phyloP scores from a whole-genome alignment of 1,140 invertebrate species.

The Mamestra configurata region DNA sequence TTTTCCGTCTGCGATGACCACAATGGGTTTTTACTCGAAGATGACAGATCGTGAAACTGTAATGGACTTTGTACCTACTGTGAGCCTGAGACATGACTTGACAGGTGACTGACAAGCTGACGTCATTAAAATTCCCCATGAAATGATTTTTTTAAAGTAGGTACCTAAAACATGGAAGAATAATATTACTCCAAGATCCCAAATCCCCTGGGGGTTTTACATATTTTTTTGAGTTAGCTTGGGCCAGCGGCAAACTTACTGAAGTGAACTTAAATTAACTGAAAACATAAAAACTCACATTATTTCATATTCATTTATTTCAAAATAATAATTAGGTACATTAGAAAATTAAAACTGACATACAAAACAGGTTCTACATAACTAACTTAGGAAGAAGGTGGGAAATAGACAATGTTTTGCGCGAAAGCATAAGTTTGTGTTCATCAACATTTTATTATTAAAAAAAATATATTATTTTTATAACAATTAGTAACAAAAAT shows the following conservation, averaged over 20 bases:
- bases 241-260: background rate
- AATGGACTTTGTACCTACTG: background rate
- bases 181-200: no score
- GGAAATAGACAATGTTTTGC: constrained; percentile 46
- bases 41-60: background rate
- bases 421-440: constrained; percentile 23
- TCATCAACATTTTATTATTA: background rate
- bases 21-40: background rate
- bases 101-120: background rate
- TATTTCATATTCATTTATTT: constrained; percentile 43
- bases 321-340: constrained; percentile 45
- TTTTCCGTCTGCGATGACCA: background rate
- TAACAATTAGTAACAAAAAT: no score
- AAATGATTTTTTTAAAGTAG: no score
- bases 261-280: no score
- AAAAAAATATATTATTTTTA: no score
- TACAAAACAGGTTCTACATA: constrained; percentile 51
- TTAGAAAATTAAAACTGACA: constrained; percentile 52
- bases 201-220: no score
- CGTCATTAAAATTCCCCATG: background rate
- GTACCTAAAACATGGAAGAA: no score
- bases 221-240: no score
- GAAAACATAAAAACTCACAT: background rate
- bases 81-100: background rate
- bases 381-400: constrained; percentile 54